Conservation (phyloP, 1,140 invertebrate species). For the Drosophila arawakana region DNA sequence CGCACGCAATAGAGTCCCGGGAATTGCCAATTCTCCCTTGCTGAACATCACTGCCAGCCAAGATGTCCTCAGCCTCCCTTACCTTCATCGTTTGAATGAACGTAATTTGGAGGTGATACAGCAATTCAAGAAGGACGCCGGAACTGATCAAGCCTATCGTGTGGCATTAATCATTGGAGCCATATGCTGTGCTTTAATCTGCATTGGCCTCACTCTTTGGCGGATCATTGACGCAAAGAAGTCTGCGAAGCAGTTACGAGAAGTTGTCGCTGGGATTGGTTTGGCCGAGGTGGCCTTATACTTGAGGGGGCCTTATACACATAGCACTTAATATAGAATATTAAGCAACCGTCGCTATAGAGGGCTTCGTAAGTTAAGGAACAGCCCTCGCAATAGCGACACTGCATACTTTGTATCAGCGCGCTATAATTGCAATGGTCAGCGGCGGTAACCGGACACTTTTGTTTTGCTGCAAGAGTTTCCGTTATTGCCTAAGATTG, state of each 20-base stretch:
- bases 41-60: no score
- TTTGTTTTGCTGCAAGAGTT: no score
- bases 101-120: no score
- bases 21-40: no score
- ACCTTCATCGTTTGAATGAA: no score
- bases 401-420: not conserved
- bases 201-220: not conserved
- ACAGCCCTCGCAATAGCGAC: no score
- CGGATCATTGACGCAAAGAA: slow-evolving; percentile 10
- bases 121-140: not conserved
- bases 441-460: not conserved
- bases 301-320: slow-evolving; percentile 8
- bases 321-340: no score
- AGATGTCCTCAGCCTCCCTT: no score
- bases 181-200: not conserved
- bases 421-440: no score
- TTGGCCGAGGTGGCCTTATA: slow-evolving; percentile 40
- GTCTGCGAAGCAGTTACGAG: slow-evolving; percentile 12
- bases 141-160: not conserved
- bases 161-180: not conserved
- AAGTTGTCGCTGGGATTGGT: slow-evolving; percentile 21
- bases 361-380: not conserved
- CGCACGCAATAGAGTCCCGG: no score
- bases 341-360: no score
- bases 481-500: no score